Evolutionary conservation across 2,797 vertebrate genomes (phyloP).

Genomic region (Thripadectes ignobilis): DNA sequence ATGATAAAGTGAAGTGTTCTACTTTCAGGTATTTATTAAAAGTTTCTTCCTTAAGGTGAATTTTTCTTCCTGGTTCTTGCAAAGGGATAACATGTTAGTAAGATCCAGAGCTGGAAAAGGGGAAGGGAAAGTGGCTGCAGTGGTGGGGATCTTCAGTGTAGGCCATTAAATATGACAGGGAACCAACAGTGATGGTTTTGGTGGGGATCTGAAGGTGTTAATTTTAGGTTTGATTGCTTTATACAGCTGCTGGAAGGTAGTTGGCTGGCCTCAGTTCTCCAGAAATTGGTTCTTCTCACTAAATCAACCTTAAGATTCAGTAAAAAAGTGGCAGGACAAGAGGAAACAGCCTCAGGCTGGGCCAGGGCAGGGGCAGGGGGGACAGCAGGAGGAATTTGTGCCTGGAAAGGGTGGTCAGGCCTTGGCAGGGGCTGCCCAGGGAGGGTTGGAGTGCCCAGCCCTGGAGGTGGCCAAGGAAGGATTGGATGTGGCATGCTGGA

Average conservation of each 20-base stretch:
- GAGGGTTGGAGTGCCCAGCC: neutral
- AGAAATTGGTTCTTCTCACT: neutral
- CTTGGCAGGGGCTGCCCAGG: neutral
- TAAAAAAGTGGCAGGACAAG: neutral
- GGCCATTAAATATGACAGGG: neutral
- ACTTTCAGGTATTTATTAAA: neutral
- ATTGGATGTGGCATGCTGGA: neutral
- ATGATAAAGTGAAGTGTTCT: neutral
- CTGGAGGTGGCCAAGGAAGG: neutral
- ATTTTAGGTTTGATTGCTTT: neutral
- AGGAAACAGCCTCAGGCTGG: fast-evolving
- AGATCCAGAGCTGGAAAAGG: neutral
- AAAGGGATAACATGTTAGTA: neutral
- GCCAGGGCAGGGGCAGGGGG: neutral
- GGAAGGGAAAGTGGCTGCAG: neutral
- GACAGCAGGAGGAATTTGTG: neutral
- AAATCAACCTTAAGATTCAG: neutral
- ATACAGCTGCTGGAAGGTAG: neutral
- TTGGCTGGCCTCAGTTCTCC: neutral
- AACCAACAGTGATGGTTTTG: neutral
- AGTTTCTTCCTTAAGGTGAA: neutral
- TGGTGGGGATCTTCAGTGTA: neutral
- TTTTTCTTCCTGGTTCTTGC: neutral
- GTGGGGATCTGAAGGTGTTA: neutral
- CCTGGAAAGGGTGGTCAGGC: neutral